Evolutionary conservation across 2,113 vertebrate species (phyloP).

Genomic region (Erpornis zantholeuca): DNA sequence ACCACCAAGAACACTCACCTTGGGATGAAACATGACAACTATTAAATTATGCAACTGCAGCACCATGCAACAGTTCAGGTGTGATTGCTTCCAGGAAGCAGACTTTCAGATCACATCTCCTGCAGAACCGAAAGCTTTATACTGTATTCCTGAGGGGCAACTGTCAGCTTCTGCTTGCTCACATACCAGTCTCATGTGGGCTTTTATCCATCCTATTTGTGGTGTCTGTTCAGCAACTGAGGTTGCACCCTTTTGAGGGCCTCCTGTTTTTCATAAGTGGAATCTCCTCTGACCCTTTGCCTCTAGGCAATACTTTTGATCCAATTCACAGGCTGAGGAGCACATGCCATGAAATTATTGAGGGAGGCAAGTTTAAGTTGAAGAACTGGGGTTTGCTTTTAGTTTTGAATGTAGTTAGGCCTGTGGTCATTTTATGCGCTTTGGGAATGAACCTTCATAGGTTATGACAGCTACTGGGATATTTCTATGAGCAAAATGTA

Average conservation of each 20-base stretch:
- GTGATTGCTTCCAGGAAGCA: slow-evolving; percentile 34
- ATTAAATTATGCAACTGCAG: slow-evolving; percentile 44
- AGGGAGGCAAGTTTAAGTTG: slow-evolving; percentile 49
- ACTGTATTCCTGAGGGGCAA: slow-evolving; percentile 45
- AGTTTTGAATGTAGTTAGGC: background rate
- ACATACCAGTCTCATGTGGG: slow-evolving; percentile 45
- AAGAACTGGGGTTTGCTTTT: slow-evolving; percentile 15
- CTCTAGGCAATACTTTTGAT: slow-evolving; percentile 47
- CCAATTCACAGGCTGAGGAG: slow-evolving; percentile 26
- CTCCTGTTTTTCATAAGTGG: slow-evolving; percentile 46
- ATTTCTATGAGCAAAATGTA: background rate
- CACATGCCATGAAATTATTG: slow-evolving; percentile 4
- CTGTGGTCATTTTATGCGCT: background rate
- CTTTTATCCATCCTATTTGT: slow-evolving; percentile 59
- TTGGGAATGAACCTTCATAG: background rate
- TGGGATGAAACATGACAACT: slow-evolving; percentile 15
- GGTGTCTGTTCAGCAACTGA: slow-evolving; percentile 54
- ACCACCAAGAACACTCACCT: slow-evolving; percentile 18
- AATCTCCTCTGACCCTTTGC: slow-evolving; percentile 57
- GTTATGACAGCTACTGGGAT: background rate
- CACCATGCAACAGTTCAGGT: slow-evolving; percentile 34
- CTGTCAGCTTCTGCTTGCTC: slow-evolving; percentile 59
- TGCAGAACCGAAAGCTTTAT: slow-evolving; percentile 43
- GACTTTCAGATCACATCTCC: slow-evolving; percentile 55
- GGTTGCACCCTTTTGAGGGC: slow-evolving; percentile 49